phyloP scores from a whole-genome alignment of 1,140 invertebrate species.

The Listronotus bonariensis region DNA sequence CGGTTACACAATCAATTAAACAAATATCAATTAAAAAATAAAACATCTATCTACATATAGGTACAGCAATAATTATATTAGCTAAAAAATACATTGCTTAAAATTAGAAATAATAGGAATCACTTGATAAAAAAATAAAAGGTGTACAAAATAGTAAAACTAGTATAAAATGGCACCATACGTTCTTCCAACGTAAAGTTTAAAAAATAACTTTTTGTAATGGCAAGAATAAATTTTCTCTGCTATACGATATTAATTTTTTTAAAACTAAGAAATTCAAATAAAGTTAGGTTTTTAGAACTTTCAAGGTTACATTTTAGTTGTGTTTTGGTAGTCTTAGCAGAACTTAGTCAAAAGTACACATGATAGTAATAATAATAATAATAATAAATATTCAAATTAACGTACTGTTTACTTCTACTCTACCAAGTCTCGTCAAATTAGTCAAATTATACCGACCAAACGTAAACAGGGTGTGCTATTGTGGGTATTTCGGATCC shows the following conservation, averaged over 20 bases:
- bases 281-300: too few species aligned
- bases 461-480: too few species aligned
- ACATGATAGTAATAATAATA: too few species aligned
- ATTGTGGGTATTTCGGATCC: too few species aligned
- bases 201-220: conserved; percentile 22
- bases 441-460: too few species aligned
- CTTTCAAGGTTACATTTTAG: too few species aligned
- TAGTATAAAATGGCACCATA: conserved; percentile 22
- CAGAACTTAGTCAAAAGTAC: too few species aligned
- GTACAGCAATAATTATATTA: conserved; percentile 6
- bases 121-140: conserved; percentile 8
- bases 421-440: too few species aligned
- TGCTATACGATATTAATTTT: background rate
- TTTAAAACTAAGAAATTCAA: too few species aligned
- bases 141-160: conserved; percentile 5
- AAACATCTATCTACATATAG: conserved; percentile 5
- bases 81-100: conserved; percentile 12
- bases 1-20: conserved; percentile 1
- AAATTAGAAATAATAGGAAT: conserved; percentile 13
- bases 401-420: too few species aligned
- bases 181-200: conserved; percentile 23
- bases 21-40: conserved; percentile 3
- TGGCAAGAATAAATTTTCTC: conserved; percentile 2
- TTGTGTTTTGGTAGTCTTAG: too few species aligned
- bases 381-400: too few species aligned